A percentile compares a stretch with the other conserved stretches of the same genome.
Evolutionary conservation across 1,140 invertebrate species (phyloP).

Genomic region (silkworm (Bombyx mori)): DNA sequence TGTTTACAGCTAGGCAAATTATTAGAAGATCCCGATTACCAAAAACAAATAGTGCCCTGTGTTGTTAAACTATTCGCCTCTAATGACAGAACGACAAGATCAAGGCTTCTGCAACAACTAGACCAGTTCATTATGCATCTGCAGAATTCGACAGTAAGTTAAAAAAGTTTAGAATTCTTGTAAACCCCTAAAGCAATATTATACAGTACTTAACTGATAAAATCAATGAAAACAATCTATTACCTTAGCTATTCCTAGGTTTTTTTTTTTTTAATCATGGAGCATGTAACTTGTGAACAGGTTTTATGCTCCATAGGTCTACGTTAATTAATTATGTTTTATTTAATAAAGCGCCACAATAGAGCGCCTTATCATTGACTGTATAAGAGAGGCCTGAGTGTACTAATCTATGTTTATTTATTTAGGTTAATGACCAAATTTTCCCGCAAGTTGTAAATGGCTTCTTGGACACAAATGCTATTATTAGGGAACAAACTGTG

Average conservation of each 20-base stretch:
- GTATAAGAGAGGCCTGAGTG: no score
- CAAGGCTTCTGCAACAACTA: slow-evolving; percentile 92
- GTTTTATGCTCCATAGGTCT: no score
- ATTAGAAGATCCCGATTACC: slow-evolving; percentile 92
- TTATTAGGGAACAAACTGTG: slow-evolving; percentile 97
- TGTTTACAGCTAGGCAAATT: slow-evolving; percentile 85
- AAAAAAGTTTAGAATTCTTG: not conserved
- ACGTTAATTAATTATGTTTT: no score
- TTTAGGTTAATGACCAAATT: slow-evolving; percentile 89
- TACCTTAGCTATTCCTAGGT: no score
- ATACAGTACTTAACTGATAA: no score
- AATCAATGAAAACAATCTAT: no score
- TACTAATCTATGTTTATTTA: slow-evolving; percentile 32
- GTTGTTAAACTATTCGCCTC: slow-evolving; percentile 97
- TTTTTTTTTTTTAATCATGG: no score
- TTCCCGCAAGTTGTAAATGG: slow-evolving; percentile 93
- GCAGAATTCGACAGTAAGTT: slow-evolving; percentile 71
- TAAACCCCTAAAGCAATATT: no score
- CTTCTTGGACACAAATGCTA: slow-evolving; percentile 96
- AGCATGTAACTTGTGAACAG: no score
- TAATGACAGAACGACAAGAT: slow-evolving; percentile 94
- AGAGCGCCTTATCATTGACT: no score
- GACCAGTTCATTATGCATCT: slow-evolving; percentile 86
- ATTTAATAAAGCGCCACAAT: no score
- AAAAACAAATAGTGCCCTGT: slow-evolving; percentile 96